A percentile compares a stretch with the other conserved stretches of the same genome.
These are phyloP conservation scores for Drosophila paranaensis DNA, from an alignment of 2,888 invertebrate species.

Conservation along the genomic window DNA sequence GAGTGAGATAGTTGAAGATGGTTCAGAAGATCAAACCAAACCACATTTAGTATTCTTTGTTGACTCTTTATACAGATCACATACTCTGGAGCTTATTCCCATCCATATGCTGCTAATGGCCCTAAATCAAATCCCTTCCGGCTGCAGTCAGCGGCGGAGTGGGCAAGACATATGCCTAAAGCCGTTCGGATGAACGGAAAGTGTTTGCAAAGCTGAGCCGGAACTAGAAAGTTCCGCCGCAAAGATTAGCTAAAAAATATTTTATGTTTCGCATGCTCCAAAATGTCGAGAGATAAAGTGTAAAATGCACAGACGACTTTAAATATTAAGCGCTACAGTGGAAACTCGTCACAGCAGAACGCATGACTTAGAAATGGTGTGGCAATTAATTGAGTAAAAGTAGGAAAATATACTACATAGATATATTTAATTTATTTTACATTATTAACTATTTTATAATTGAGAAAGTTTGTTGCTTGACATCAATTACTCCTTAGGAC, in stretches of 20 bases:
- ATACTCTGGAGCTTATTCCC: neutral
- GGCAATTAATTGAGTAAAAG: too few relatives aligned
- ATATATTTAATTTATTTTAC: too few relatives aligned
- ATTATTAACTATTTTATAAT: too few relatives aligned
- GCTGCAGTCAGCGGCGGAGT: slow-evolving; percentile 27
- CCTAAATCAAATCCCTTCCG: slow-evolving; percentile 23
- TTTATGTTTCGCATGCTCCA: slow-evolving; percentile 61
- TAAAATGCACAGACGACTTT: slow-evolving; percentile 55
- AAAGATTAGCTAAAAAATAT: slow-evolving; percentile 73
- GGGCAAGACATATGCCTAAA: slow-evolving; percentile 62
- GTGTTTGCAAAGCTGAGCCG: slow-evolving; percentile 74
- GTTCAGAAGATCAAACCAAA: slow-evolving; percentile 29
- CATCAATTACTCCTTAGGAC: too few relatives aligned
- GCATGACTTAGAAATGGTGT: too few relatives aligned
- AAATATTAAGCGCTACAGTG: slow-evolving; percentile 52
- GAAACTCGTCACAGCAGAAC: neutral
- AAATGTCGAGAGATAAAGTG: slow-evolving; percentile 57
- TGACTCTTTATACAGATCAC: neutral
- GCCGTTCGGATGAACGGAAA: slow-evolving; percentile 57
- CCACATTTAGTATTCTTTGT: slow-evolving; percentile 2
- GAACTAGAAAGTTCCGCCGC: slow-evolving; percentile 64
- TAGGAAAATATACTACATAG: too few relatives aligned
- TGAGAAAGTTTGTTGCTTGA: too few relatives aligned
- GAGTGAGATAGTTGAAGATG: slow-evolving; percentile 23
- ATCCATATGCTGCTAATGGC: slow-evolving; percentile 4